Evolutionary conservation across 2,888 invertebrate species (phyloP).

Genomic region (Anaspis maculata): DNA sequence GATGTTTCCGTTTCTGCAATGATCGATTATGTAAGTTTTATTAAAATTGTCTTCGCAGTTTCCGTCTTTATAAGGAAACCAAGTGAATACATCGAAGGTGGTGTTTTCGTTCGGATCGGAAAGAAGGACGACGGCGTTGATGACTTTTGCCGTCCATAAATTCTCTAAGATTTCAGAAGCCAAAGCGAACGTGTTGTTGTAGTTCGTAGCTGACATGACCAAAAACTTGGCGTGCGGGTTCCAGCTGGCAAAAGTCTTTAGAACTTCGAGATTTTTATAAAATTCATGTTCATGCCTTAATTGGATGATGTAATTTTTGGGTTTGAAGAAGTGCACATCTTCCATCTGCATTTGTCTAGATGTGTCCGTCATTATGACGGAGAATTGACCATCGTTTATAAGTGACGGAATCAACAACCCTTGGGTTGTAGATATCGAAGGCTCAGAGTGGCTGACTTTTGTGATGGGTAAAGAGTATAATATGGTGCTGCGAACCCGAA

Average conservation of each 20-base stretch:
- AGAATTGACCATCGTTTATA: no score
- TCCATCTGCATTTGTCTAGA: no score
- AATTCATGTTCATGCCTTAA: not conserved
- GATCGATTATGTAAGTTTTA: not conserved
- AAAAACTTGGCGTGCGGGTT: constrained; percentile 5
- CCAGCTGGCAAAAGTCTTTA: not conserved
- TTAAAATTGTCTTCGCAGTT: constrained; percentile 2
- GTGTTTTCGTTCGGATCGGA: not conserved
- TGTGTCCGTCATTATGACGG: no score
- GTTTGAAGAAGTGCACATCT: no score
- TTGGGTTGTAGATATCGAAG: no score
- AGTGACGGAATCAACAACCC: no score
- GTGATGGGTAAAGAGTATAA: not conserved
- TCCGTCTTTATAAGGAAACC: constrained; percentile 1
- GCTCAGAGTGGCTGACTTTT: no score
- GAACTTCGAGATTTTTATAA: not conserved
- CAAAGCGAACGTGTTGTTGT: not conserved
- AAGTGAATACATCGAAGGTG: constrained; percentile 1
- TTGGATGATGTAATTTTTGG: constrained; percentile 3
- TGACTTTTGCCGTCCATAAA: not conserved
- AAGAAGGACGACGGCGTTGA: constrained; percentile 1
- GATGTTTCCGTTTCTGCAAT: not conserved
- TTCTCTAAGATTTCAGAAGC: not conserved
- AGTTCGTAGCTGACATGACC: not conserved
- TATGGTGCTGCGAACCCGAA: no score